A percentile compares a stretch with the other conserved stretches of the same genome.
These are phyloP conservation scores for Margaritifera margaritifera DNA, from an alignment of 2,888 invertebrate genomes.

Conservation along the genomic window DNA sequence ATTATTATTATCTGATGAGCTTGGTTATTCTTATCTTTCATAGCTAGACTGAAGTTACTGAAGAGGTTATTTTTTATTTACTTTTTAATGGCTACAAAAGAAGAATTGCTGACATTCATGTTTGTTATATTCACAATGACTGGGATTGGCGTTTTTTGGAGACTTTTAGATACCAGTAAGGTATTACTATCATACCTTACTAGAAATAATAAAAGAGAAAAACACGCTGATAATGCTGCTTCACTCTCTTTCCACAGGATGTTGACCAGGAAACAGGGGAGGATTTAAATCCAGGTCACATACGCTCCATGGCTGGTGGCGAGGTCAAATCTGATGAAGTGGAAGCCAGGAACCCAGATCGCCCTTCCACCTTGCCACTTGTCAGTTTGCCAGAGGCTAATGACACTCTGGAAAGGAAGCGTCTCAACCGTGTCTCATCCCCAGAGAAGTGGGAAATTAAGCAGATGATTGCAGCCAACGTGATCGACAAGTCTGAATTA, in stretches of 20 bases:
- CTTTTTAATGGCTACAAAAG: too few species aligned
- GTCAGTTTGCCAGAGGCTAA: conserved; percentile 75
- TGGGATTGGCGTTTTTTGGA: too few species aligned
- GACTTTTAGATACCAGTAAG: too few species aligned
- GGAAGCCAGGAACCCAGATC: conserved; percentile 87
- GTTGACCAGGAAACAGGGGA: conserved; percentile 95
- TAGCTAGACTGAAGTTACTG: too few species aligned
- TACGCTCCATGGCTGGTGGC: conserved; percentile 51
- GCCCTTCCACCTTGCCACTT: conserved; percentile 80
- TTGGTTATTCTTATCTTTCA: too few species aligned
- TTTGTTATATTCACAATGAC: too few species aligned
- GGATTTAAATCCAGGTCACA: conserved; percentile 87
- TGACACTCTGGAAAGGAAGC: conserved; percentile 48
- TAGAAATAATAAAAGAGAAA: too few species aligned
- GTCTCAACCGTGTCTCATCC: conserved; percentile 83
- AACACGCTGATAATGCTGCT: too few species aligned
- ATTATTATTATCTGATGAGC: too few species aligned
- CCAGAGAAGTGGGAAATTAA: conserved; percentile 98
- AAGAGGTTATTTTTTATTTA: too few species aligned
- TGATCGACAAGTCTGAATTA: conserved; percentile 92
- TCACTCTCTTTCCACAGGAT: conserved; percentile 76
- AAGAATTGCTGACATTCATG: too few species aligned
- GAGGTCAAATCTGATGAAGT: conserved; percentile 74
- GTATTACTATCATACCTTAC: too few species aligned
- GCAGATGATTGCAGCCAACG: conserved; percentile 95